phyloP scores from a whole-genome alignment of 2,797 vertebrate species.

The Ptychadena robeensis region DNA sequence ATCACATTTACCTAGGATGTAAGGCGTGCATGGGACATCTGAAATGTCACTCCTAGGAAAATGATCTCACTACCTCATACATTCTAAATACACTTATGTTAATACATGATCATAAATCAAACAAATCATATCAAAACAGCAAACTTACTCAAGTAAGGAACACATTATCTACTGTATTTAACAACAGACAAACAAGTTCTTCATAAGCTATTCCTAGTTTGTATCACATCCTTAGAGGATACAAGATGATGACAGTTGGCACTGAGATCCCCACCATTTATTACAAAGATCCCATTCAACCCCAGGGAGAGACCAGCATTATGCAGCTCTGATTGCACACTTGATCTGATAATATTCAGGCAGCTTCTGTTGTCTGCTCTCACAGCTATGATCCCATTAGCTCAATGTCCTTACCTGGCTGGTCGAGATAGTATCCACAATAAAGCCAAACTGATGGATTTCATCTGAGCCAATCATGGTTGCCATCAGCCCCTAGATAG shows the following conservation, averaged over 20 bases:
- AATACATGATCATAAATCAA: background rate
- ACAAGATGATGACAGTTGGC: conserved; percentile 42
- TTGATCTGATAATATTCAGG: conserved; percentile 4
- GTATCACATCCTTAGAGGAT: background rate
- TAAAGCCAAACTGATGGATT: conserved; percentile 82
- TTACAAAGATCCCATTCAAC: conserved; percentile 47
- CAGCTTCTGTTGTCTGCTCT: background rate
- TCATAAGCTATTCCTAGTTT: background rate
- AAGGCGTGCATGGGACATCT: background rate
- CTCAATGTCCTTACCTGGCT: conserved; percentile 84
- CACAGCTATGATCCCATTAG: background rate
- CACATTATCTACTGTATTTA: background rate
- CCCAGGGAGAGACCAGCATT: background rate
- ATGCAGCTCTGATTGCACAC: background rate
- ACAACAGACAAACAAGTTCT: conserved; percentile 2
- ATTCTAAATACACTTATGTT: background rate
- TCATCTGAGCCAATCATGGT: conserved; percentile 83
- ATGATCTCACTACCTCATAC: background rate
- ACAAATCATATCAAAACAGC: background rate
- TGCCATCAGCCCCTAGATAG: background rate
- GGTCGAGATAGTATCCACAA: conserved; percentile 84
- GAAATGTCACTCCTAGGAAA: conserved; percentile 3
- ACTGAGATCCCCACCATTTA: conserved; percentile 30
- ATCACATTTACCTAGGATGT: conserved; percentile 15
- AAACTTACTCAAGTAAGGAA: background rate